Base-by-base conservation (phyloP, 2,797 vertebrate species). In the Coccyzus lansbergi region DNA sequence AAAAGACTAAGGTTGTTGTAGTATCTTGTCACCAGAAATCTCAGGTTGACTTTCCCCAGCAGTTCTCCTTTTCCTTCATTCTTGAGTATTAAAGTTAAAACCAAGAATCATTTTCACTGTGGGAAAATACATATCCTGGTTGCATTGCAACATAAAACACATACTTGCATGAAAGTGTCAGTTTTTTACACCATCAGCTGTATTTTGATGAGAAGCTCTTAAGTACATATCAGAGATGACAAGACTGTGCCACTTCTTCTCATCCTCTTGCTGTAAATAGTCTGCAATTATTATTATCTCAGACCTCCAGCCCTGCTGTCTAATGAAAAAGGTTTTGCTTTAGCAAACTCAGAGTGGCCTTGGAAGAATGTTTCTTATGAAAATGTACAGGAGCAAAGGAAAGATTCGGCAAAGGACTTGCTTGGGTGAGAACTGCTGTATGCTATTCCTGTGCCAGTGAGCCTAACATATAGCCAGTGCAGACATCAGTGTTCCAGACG, bases 241-340 rank as follows among this genome's bases (percentile, higher is more conserved):
- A 88, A 89, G 62, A 77, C 42, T 46, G 26, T 38, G 56, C 33
- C 20, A 33, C 65, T 91, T 33, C 62, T 70, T 85, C 86, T 84
- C 8, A 15, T 81, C 86, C 83, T 84, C 46, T 82, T 70, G 65
- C 78, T 80, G 88, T 76, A 90, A 94, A 95, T 74, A 84, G 22
- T 38, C 29, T 80, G 63, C 88, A 89, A 65, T 95, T 90, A 92
- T 86, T 87, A 83, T 91, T 88, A 91, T 91, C 79, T 83, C 85
- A 80, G 81, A 82, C 53, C 31, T 83, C 83, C 85, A 84, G 69
- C 58, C 24, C 71, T 34, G 48, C 60, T 87, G 63, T 88, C 63
- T 87, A 86, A 91, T 86, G 87, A 90, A 96, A 38, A 93, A 85
- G 38, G 29, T 62, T 94, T 94, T 87, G 34, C 49, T 91, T 92